Evolutionary conservation across 2,113 vertebrate species (phyloP), one percentile per base, ranked within the genome.

Genomic region (Paratilapia polleni): DNA sequence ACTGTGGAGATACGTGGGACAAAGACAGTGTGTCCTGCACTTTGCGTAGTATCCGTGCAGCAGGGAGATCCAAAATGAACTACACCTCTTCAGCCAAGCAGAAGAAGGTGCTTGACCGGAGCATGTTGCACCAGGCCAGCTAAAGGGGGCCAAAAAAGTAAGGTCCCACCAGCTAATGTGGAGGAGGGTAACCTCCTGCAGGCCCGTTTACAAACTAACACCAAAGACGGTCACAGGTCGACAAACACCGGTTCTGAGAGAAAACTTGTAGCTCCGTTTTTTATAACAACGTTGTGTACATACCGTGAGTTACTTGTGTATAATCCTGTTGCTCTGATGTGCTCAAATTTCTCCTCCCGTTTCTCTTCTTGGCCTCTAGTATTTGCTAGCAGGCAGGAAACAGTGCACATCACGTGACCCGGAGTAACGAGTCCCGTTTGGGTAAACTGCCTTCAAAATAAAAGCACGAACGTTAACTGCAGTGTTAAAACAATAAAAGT

Each of bases 281-380:
- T 8, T 14, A 8, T 4, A 57, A 13, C 15, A 9, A 0, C 2
- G 6, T 54, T 9, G 9, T 12, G 8, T 31, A 13, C 87, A 73
- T 91, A 89, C 89, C 84, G 62, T 26, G 12, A 10, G 38, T 36
- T 82, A 34, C 43, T 38, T 19, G 9, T 5, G 38, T 22, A 1
- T 7, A 38, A 8, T 36, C 14, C n/a, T 1, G 19, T 11, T 11
- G 2, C 6, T 8, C 3, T 14, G 5, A 11, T 5, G 38, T 2
- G 5, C 5, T 19, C 17, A 28, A 41, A 1, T 47, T 26, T 38
- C 26, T 58, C 63, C 24, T 19, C n/a, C 0, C 14, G 10, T n/a
- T 4, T 20, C n/a, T 52, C 17, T 52, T n/a, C 62, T 58, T 47
- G 28, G 28, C 31, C 17, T n/a, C 9, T 5, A 19, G 3, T 4